These are phyloP conservation scores for Gyrodactylus salaris DNA, from an alignment of 1,140 invertebrate genomes.

Conservation along the genomic window DNA sequence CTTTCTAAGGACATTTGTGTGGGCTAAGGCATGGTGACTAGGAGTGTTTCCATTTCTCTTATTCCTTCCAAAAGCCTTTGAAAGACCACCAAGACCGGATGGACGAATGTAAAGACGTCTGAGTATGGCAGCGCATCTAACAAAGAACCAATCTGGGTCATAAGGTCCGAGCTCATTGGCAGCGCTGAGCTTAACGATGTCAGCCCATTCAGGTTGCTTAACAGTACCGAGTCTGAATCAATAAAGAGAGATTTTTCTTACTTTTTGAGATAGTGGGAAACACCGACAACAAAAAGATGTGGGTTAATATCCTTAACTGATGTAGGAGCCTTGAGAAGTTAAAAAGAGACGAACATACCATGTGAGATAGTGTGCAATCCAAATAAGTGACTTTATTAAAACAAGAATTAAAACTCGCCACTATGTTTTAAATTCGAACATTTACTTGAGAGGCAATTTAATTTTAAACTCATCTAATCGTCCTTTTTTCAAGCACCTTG, in stretches of 20 bases:
- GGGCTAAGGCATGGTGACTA: not conserved
- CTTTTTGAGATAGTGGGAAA: not conserved
- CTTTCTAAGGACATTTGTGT: not conserved
- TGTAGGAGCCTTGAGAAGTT: not conserved
- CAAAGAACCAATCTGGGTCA: not conserved
- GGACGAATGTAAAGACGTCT: not conserved
- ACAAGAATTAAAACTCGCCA: not conserved
- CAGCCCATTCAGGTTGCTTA: not conserved
- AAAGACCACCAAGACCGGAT: not conserved
- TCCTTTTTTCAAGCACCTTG: too few relatives aligned
- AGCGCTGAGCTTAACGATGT: not conserved
- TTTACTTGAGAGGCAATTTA: not conserved
- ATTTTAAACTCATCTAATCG: slow-evolving; percentile 1
- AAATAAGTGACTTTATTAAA: not conserved
- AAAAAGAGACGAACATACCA: not conserved
- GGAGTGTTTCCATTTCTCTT: not conserved
- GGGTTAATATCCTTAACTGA: not conserved
- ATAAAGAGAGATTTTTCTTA: not conserved
- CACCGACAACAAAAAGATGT: not conserved
- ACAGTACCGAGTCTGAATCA: not conserved
- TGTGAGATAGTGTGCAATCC: not conserved
- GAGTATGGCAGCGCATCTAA: not conserved
- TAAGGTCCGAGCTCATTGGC: not conserved
- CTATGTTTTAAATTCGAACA: not conserved
- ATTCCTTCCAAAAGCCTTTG: not conserved